Evolutionary conservation across 2,888 invertebrate genomes (phyloP), one percentile per base, ranked within the genome.

Genomic region (Cheilosia soror): DNA sequence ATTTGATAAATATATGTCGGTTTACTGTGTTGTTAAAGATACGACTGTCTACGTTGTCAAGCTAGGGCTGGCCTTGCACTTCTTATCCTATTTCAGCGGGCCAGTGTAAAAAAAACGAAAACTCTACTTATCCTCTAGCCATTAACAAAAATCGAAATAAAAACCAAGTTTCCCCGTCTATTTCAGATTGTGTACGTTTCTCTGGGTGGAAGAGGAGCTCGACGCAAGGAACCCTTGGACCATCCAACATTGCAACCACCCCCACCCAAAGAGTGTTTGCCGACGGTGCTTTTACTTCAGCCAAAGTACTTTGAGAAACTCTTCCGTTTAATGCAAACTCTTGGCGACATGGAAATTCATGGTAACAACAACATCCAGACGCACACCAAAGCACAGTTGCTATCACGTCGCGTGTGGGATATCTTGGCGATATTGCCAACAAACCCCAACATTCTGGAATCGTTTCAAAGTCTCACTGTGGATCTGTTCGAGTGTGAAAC

Each of bases 331-430:
- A 97, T 98, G 96, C 96, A 98, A 90, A 97, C 96, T 1, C 93
- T 98, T 25, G 97, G 97, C 58, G 95, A 96, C 88, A 96, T 98
- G 95, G 96, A 96, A 90, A 96, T 96, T 15, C 94, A 95, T 0
- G 94, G 95, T 0, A 95, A 96, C 89, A 95, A 94, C 84, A 91
- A 91, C 87, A 87, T 92, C 29, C 92, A 96, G 94, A 95, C 96
- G 0, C 96, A 97, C 89, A 97, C 96, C 1, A 97, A 97, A 93
- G 97, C 98, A 0, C 97, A 98, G 91, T 94, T 97, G 0, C 92
- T 98, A 62, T 98, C 98, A 0, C 94, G 98, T 37, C 94, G 98
- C 53, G 98, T 98, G 0, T 98, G 98, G 98, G 98, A 98, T 90
- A 97, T 98, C 66, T 93, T 98, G 29, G 98, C 97, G 90, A 94